A percentile compares a stretch with the other conserved stretches of the same genome.
phyloP scores from a whole-genome alignment of 2,888 invertebrate species.

The Heliconius erato region DNA sequence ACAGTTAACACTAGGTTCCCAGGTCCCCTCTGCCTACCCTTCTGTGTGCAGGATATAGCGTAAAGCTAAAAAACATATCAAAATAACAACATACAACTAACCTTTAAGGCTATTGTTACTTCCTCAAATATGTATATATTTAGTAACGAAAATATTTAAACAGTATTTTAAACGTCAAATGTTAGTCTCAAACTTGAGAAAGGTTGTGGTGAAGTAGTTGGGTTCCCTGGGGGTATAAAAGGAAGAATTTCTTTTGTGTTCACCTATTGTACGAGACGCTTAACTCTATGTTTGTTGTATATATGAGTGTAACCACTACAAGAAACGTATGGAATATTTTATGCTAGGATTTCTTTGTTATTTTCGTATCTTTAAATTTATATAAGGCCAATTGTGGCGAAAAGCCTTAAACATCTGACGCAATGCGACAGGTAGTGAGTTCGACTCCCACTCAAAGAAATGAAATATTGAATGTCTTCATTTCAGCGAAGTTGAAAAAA shows the following conservation, averaged over 20 bases:
- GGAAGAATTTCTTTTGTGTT: slow-evolving; percentile 1
- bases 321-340: not conserved
- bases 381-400: not conserved
- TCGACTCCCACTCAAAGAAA: not conserved
- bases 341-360: not conserved
- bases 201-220: not conserved
- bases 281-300: not conserved
- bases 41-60: too few relatives aligned
- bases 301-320: not conserved
- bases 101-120: not conserved
- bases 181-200: not conserved
- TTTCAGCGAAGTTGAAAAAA: not conserved
- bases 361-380: not conserved
- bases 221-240: not conserved
- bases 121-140: not conserved
- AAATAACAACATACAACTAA: not conserved
- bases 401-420: not conserved
- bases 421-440: not conserved
- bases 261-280: not conserved
- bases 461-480: too few relatives aligned
- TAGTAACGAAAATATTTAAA: slow-evolving; percentile 1
- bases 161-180: slow-evolving; percentile 9
- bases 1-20: too few relatives aligned
- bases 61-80: too few relatives aligned
- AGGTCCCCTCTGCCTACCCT: too few relatives aligned